Percentiles rank a stretch among this genome's conserved stretches.
Conservation (phyloP, 2,113 vertebrate genomes). For the Epinephelus moara region DNA sequence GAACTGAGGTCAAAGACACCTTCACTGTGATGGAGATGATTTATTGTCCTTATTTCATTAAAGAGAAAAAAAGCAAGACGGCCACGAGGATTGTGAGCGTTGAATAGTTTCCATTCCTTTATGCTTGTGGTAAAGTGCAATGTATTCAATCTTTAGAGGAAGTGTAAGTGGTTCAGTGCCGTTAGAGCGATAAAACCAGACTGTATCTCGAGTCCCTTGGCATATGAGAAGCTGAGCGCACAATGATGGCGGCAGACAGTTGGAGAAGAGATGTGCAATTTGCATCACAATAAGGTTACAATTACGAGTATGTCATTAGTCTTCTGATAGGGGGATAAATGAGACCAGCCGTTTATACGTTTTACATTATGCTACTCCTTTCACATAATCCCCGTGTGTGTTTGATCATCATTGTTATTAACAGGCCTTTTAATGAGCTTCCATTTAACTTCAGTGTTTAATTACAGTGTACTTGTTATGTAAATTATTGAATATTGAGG, state of each 20-base stretch:
- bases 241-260: not conserved
- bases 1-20: constrained; percentile 1
- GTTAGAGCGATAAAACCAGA: not conserved
- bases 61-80: not conserved
- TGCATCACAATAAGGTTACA: constrained; percentile 23
- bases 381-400: not conserved
- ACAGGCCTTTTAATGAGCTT: not conserved
- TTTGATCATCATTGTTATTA: not conserved
- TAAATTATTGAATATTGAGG: too few relatives aligned
- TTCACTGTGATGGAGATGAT: not conserved
- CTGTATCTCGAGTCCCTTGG: not conserved
- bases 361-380: not conserved
- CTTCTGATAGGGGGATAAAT: not conserved
- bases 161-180: not conserved
- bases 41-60: constrained; percentile 17
- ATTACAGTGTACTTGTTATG: too few relatives aligned
- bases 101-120: constrained; percentile 4
- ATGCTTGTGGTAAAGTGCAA: too few relatives aligned
- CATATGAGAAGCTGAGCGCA: constrained; percentile 6
- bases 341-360: not conserved
- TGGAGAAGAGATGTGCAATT: not conserved
- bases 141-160: not conserved
- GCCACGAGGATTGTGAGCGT: not conserved
- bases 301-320: not conserved
- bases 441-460: not conserved